phyloP scores from a whole-genome alignment of 2,888 invertebrate genomes.

The Syritta pipiens region DNA sequence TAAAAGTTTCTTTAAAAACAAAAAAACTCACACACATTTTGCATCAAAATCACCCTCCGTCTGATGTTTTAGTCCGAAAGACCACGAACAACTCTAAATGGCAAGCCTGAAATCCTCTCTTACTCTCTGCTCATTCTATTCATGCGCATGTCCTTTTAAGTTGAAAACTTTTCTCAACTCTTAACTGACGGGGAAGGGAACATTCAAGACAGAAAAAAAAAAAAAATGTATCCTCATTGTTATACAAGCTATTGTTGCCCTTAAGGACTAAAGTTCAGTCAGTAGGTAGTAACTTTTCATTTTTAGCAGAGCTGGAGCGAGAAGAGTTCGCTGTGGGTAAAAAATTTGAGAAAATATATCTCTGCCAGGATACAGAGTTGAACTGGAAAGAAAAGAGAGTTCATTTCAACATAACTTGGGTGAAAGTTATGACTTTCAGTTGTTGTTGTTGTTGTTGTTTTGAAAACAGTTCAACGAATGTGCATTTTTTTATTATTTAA shows the following conservation, averaged over 20 bases:
- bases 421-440: too few relatives aligned
- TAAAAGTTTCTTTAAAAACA: not conserved
- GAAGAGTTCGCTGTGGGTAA: not conserved
- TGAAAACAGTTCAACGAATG: too few relatives aligned
- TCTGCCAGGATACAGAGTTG: too few relatives aligned
- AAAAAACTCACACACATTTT: conserved; percentile 19
- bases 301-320: not conserved
- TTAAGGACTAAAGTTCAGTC: conserved; percentile 11
- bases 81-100: conserved; percentile 1
- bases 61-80: conserved; percentile 45
- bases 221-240: conserved; percentile 3
- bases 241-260: conserved; percentile 7
- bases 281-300: conserved; percentile 15
- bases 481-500: too few relatives aligned
- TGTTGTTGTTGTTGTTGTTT: too few relatives aligned
- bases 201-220: not conserved
- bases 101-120: not conserved
- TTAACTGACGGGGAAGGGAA: conserved; percentile 10
- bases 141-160: conserved; percentile 13
- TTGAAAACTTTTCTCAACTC: not conserved
- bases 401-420: too few relatives aligned
- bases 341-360: too few relatives aligned
- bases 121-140: not conserved
- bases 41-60: not conserved
- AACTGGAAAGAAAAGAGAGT: too few relatives aligned